Evolutionary conservation across 2,797 vertebrate genomes (phyloP), one percentile per base, ranked within the genome.

Genomic region (Rhinogobio ventralis): DNA sequence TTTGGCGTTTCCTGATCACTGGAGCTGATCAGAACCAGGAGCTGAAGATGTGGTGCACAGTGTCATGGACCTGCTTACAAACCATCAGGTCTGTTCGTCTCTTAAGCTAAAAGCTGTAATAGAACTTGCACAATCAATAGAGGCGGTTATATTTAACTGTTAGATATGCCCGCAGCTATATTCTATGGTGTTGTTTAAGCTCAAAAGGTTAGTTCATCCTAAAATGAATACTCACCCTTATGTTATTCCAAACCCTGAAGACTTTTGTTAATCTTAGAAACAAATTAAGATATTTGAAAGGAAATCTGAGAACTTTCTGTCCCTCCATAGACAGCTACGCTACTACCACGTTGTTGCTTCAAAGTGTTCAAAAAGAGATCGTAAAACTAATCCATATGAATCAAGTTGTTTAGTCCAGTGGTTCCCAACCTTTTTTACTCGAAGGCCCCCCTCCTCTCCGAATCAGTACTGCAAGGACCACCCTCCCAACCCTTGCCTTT

Each of bases 1-100:
- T 99, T 93, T 99, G 98, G 98, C 94, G 98, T 49, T 99, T 99
- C 88, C 95, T 99, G 42, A 97, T 99, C 90, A 99, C 98, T 0
- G 98, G 98, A 76, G 97, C 98, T 0, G 96, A 99, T 93, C 98
- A 99, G 93, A 99, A 99, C 90, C 97, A 95, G 89, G 98, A 99
- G 77, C 91, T 99, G 78, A 99, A 99, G 93, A 95, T 99, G 96
- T 99, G 98, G 98, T 99, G 98, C 92, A 99, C 98, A 0, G 98
- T 99, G 53, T 98, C 97, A 33, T 99, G 98, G 98, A 99, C 97
- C 10, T 99, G 98, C 88, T 94, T 99, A 81, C 98, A 99, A 90
- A 99, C 97, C 14, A 95, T 99, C 83, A 96, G 96, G 98, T 99
- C 23, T 23, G 85, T 79, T 83, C 11, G 39, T 67, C 69, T 82